Conservation (phyloP, 2,113 vertebrate species). For the Murina feae region DNA sequence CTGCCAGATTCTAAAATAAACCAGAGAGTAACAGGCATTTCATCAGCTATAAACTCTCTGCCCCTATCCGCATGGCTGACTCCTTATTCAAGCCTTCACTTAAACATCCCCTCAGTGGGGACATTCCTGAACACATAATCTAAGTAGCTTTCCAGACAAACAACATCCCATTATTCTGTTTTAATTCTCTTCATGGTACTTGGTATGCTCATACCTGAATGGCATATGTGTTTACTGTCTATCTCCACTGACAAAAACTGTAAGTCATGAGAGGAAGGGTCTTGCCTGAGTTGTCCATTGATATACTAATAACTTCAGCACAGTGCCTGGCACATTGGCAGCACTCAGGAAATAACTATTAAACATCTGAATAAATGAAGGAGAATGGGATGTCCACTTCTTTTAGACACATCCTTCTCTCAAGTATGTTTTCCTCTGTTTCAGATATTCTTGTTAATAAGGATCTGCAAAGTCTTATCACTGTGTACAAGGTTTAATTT, state of each 20-base stretch:
- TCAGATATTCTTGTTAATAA: background rate
- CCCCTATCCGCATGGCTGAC: background rate
- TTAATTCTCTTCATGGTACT: background rate
- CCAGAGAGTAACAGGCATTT: background rate
- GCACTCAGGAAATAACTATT: background rate
- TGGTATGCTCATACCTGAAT: background rate
- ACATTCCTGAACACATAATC: background rate
- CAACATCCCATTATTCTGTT: background rate
- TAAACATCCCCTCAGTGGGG: background rate
- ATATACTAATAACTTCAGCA: background rate
- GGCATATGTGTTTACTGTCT: background rate
- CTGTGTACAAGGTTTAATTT: background rate
- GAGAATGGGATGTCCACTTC: background rate
- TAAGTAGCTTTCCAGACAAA: background rate
- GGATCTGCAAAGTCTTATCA: background rate
- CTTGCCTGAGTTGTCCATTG: background rate
- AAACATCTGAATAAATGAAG: background rate
- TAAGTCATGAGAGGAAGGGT: background rate
- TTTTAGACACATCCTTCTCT: background rate
- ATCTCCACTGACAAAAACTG: background rate
- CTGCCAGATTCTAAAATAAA: constrained; percentile 23
- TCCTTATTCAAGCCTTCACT: background rate
- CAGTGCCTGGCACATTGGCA: background rate
- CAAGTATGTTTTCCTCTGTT: background rate
- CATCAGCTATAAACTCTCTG: background rate